Percentiles rank a stretch among this genome's conserved stretches.
Evolutionary conservation across 2,888 invertebrate genomes (phyloP).

Genomic region (Malthinus flaveolus): DNA sequence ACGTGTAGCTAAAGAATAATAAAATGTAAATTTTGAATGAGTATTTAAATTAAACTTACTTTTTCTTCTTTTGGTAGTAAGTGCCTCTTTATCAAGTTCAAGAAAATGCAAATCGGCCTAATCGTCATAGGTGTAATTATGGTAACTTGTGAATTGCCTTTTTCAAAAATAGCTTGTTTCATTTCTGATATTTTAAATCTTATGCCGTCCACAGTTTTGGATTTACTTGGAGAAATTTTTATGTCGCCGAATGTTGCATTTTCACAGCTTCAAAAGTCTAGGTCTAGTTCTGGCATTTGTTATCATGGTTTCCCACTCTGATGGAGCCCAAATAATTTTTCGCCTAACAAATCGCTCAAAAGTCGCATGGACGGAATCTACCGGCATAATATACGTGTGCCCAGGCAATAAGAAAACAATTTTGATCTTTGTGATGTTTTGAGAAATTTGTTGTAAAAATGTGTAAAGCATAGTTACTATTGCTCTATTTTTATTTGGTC

Average conservation of each 20-base stretch:
- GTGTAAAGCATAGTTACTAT: slow-evolving; percentile 24
- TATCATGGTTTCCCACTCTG: slow-evolving; percentile 35
- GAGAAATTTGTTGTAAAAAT: background rate
- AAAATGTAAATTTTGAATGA: background rate
- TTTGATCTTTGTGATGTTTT: background rate
- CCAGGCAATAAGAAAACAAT: background rate
- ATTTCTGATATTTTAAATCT: slow-evolving; percentile 9
- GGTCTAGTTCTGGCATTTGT: slow-evolving; percentile 20
- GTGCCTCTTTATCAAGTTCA: background rate
- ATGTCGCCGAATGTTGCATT: slow-evolving; percentile 11
- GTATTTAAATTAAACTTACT: background rate
- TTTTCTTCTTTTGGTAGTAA: background rate
- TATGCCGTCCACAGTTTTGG: slow-evolving; percentile 6
- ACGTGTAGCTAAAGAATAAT: background rate
- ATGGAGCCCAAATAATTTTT: slow-evolving; percentile 34
- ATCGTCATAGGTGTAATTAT: slow-evolving; percentile 12
- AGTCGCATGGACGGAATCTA: background rate
- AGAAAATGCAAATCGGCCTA: background rate
- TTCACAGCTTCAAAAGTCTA: slow-evolving; percentile 12
- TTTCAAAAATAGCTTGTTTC: slow-evolving; percentile 11
- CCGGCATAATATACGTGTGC: slow-evolving; percentile 12
- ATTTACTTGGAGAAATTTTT: background rate
- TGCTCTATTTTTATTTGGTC: slow-evolving; percentile 28
- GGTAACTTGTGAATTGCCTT: slow-evolving; percentile 10
- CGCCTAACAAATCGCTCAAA: slow-evolving; percentile 29